These are phyloP conservation scores for Rhea americana DNA, from an alignment of 2,113 vertebrate species.

Conservation along the genomic window DNA sequence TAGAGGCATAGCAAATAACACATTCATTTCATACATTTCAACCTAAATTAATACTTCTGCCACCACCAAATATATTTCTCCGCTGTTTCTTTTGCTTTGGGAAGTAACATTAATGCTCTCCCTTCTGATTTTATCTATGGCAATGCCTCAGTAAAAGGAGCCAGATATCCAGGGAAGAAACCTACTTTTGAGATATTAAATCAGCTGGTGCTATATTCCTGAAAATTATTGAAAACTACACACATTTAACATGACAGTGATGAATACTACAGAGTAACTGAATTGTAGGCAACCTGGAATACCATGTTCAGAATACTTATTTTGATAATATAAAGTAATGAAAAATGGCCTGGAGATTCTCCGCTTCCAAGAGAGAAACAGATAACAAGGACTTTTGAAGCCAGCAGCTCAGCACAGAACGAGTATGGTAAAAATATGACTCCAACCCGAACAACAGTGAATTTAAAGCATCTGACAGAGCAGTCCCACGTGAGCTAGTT, in stretches of 20 bases:
- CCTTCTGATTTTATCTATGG: neutral
- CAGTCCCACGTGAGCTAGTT: no score
- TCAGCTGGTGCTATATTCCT: neutral
- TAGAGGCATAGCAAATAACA: neutral
- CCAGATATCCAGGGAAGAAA: neutral
- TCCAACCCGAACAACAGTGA: neutral
- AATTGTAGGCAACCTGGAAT: neutral
- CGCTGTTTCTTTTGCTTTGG: neutral
- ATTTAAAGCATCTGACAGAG: neutral
- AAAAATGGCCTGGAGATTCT: neutral
- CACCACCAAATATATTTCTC: neutral
- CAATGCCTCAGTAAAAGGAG: neutral
- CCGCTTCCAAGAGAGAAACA: neutral
- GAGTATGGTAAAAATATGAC: neutral
- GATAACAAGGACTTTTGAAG: neutral
- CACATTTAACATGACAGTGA: neutral
- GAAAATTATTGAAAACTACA: neutral
- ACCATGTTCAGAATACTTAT: neutral
- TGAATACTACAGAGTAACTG: neutral
- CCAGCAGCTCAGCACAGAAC: neutral
- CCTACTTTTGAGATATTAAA: neutral
- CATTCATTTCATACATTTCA: neutral
- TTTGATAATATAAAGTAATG: neutral
- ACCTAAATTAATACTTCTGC: neutral
- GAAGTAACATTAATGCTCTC: neutral